phyloP scores from a whole-genome alignment of 1,140 invertebrate species.

The Magallana angulata region DNA sequence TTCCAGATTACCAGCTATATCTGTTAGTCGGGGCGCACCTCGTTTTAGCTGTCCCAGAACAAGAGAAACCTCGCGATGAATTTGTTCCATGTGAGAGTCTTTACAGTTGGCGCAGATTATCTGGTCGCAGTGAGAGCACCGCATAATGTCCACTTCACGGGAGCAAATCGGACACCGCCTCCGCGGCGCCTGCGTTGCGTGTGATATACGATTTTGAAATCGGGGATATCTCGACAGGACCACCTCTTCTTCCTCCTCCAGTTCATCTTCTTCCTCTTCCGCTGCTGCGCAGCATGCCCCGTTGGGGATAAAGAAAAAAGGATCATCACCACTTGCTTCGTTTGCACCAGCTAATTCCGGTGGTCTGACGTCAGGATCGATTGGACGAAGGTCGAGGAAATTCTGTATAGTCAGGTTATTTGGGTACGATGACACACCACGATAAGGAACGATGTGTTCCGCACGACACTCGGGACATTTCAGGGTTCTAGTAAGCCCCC shows the following conservation, averaged over 20 bases:
- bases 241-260: conserved; percentile 8
- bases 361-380: conserved; percentile 94
- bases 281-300: background rate
- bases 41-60: conserved; percentile 93
- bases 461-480: conserved; percentile 99
- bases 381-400: conserved; percentile 81
- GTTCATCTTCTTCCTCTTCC: background rate
- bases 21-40: conserved; percentile 85
- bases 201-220: conserved; percentile 13
- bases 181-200: conserved; percentile 47
- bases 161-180: conserved; percentile 84
- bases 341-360: conserved; percentile 81
- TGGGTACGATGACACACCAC: conserved; percentile 68
- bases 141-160: conserved; percentile 93
- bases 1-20: conserved; percentile 66
- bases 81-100: conserved; percentile 95
- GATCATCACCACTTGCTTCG: background rate
- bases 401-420: conserved; percentile 74
- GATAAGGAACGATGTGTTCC: conserved; percentile 93
- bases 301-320: conserved; percentile 84
- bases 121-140: conserved; percentile 96
- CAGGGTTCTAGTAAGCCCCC: conserved; percentile 78
- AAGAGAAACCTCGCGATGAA: conserved; percentile 94
- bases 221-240: conserved; percentile 24
- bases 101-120: conserved; percentile 94